Base-by-base conservation (phyloP, 2,797 vertebrate species). In the Psittacula derbiana region DNA sequence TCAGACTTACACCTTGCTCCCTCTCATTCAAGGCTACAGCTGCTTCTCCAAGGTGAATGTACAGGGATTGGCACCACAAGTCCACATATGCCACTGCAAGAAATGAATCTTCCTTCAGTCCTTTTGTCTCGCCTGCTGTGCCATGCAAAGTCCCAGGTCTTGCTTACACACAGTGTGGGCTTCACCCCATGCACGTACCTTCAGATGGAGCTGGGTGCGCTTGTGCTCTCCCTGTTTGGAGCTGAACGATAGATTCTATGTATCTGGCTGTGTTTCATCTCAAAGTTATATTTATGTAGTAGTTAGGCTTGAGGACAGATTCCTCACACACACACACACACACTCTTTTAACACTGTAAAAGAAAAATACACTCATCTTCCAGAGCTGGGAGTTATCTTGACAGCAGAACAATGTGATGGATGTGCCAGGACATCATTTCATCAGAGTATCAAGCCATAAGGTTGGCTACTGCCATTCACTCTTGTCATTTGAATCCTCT, bases 351-450 rank as follows among this genome's bases (percentile, higher is more conserved):
- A 15, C 31, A 31, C 55, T 5, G 10, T 55, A 30, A 85, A 89
- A 93, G 91, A 64, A 95, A 94, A 97, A 84, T 80, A 95, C 75
- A 58, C 85, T 89, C 87, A 31, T 97, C 96, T 96, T 93, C 86
- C 86, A 67, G 92, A 86, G 61, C 1, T 44, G 82, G 80, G 93
- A 92, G 64, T 64, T 95, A 85, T 96, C 67, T 75, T 88, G 95
- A 96, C 83, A 95, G 92, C 80, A 80, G 81, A 80, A 57, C 53
- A 75, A 86, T 16, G 71, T 96, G 96, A 97, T 91, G 65, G 96
- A 96, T 94, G 95, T 69, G 60, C 75, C 46, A 60, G 90, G 76
- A 89, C 70, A 94, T 88, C 88, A 13, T 84, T 88, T 90, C 91
- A 91, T 96, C 96, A 90, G 80, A 76, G 88, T 64, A 71, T 84